Evolutionary conservation across 1,140 invertebrate species (phyloP).

Genomic region (Heliothis virescens): DNA sequence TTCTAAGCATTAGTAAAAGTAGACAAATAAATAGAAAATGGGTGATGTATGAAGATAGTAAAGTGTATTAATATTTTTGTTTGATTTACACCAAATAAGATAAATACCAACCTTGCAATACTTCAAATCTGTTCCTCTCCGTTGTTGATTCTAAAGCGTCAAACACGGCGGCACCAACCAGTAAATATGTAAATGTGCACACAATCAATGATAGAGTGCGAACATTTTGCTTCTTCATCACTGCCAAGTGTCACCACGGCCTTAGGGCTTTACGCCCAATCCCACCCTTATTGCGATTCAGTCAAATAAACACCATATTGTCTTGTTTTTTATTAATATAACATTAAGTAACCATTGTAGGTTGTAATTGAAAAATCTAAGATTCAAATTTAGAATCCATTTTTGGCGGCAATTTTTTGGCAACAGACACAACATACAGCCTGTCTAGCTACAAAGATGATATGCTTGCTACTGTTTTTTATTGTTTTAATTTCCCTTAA

Average conservation of each 20-base stretch:
- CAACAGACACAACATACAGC: slow-evolving; percentile 29
- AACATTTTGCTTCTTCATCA: slow-evolving; percentile 99
- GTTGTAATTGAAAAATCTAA: slow-evolving; percentile 35
- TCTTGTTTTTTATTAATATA: slow-evolving; percentile 48
- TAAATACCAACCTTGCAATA: slow-evolving; percentile 89
- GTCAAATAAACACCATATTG: slow-evolving; percentile 64
- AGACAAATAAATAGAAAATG: no score
- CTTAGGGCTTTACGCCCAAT: slow-evolving; percentile 76
- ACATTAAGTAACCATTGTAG: slow-evolving; percentile 62
- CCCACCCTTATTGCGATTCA: slow-evolving; percentile 64
- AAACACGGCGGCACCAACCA: slow-evolving; percentile 99
- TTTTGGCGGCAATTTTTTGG: slow-evolving; percentile 43
- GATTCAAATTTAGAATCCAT: slow-evolving; percentile 54
- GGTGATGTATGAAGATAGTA: no score
- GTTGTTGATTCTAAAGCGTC: slow-evolving; percentile 98
- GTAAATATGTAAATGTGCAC: slow-evolving; percentile 99
- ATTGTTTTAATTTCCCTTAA: slow-evolving; percentile 27
- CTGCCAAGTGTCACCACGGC: slow-evolving; percentile 77
- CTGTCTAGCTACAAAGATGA: slow-evolving; percentile 60
- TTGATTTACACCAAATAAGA: no score
- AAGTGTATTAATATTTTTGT: no score
- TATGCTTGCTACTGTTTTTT: slow-evolving; percentile 54
- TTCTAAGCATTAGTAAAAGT: no score
- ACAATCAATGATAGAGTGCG: slow-evolving; percentile 99
- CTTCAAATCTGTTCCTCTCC: slow-evolving; percentile 94